Base-by-base conservation (phyloP, 2,888 invertebrate genomes). In the Pseudolycoriella hygida region DNA sequence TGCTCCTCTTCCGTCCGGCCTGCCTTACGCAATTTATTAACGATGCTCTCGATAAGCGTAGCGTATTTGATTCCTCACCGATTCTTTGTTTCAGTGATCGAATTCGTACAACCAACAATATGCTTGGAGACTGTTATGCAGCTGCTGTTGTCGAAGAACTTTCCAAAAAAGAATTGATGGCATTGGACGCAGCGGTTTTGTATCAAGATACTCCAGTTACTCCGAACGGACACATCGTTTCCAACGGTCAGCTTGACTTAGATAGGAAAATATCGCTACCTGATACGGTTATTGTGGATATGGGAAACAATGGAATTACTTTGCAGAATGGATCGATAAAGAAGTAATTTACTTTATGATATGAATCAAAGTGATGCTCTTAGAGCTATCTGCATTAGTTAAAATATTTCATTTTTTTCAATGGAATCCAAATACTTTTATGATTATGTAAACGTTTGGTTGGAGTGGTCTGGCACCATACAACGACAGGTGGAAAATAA, bases 121-220 rank as follows among this genome's bases (percentile, higher is more conserved):
- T 88, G 75, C 63, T 89, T 46, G 88, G 87, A 0, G 88, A 89
- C 58, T 85, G 86, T 60, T 88, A 88, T 60, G 79, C 86, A 2
- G 85, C 87, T 2, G 87, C 86, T 0, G 75, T 88, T 2, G 84
- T 89, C 12, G 85, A 88, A 58, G 78, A 81, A 53, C 66, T 87
- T 41, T 88, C 87, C 11, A 80, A 80, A 61, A 78, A 80, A 50
- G 86, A 88, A 60, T 66, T 87, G 17, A 79, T 80, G 76, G 80
- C 80, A 1, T 69, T 79, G 52, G 81, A 82, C 57, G 77, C 79
- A 37, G 41, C 46, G 6, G 48, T 42, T 47, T 4, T 37, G 12
- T 47, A 34, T 41, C 58, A 32, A 15, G 44, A 44, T 38, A 44
- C 44, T 19, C 44, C 66, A 44, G 59, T 62, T 47, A 64, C 66